Base-by-base conservation (phyloP, 2,888 invertebrate genomes). In the Epirrita christyi region DNA sequence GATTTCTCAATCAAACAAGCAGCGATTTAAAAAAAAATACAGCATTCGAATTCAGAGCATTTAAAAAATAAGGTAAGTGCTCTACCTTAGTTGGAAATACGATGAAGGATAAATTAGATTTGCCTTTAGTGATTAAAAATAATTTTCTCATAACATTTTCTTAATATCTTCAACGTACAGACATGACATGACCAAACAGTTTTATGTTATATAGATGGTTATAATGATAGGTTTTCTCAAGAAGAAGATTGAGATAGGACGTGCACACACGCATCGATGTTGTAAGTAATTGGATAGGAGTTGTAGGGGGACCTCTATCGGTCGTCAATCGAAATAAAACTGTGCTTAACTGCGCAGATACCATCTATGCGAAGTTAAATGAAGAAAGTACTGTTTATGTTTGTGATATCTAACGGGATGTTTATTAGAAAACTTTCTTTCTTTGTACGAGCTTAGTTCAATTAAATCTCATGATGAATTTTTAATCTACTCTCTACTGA, bases 261-360 rank as follows among this genome's bases (percentile, higher is more conserved):
- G 36, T 58, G 53, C 55, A 37, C 21, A 21, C 77, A 75, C 80
- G 79, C 78, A 75, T 75, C 69, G 67, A 69, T 73, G 67, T 67
- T 75, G 83, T 84, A 88, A 90, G 89, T 91, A 91, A 90, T 90
- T 91, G 91, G 85, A 84, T 79, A 75, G 81, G 82, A 83, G 76
- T 75, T 71, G 71, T 73, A 72, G 74, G 70, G 79, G 81, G 78
- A 64, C 67, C 74, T 36, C 77, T 89, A 90, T 88, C 88, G 82
- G 73, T 80, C 81, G 78, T 85, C 84, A 82, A 90, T 89, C 86
- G 87, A 78, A 86, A 88, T 90, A 88, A 89, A 88, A 87, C 78
- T 83, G 80, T 74, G 83, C 85, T 60, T 47, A 43, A 47, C 53
- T 36, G 49, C 29, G 34, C 8, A 37, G 59, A 59, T 59, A 36